Base-by-base conservation (phyloP, 64 coral and sea anemone species). In the Actinia equina region DNA sequence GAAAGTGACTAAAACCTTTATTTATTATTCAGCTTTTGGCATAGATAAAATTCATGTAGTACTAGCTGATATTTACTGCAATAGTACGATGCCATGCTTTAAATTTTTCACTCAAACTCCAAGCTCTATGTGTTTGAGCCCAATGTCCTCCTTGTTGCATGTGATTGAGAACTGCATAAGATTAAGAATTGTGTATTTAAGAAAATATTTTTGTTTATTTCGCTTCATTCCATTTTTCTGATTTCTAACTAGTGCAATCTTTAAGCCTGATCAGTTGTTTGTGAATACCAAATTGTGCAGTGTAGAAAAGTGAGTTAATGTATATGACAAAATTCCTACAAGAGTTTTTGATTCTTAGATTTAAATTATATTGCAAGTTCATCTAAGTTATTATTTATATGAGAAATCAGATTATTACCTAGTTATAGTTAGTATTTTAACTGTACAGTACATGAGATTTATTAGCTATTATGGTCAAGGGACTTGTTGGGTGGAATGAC, bases 361-460 rank as follows among this genome's bases (percentile, higher is more conserved):
- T 81, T 81, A 81, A 81, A 81, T 81, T 81, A 81, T 81, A 49
- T 81, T 81, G 78, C 14, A 81, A 81, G 42, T 81, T 52, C 22
- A 52, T 81, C 49, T 81, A 81, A 81, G 43, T 81, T 81, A 81
- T 81, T 81, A 79, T 81, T 52, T 81, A 81, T 81, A 81, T 23
- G 20, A 81, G 78, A 81, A 17, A 81, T 81, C 20, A 74, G 78
- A 81, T 46, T 81, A 81, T 81, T 81, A 7, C 6, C 76, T 78
- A 27, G 45, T 23, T 46, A 81, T 81, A 81, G 78, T 52, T 49
- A 81, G 78, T 81, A 74, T 30, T 74, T 74, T 65, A 27, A 74
- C 30, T 74, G 69, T 74, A 74, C 69, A 74, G 26, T 37, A 74
- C 13, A 25, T 69, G 23, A 69, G 63, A 74, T 74, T 74, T 74